Evolutionary conservation across 2,888 invertebrate genomes (phyloP).

Genomic region (Ischnura elegans): DNA sequence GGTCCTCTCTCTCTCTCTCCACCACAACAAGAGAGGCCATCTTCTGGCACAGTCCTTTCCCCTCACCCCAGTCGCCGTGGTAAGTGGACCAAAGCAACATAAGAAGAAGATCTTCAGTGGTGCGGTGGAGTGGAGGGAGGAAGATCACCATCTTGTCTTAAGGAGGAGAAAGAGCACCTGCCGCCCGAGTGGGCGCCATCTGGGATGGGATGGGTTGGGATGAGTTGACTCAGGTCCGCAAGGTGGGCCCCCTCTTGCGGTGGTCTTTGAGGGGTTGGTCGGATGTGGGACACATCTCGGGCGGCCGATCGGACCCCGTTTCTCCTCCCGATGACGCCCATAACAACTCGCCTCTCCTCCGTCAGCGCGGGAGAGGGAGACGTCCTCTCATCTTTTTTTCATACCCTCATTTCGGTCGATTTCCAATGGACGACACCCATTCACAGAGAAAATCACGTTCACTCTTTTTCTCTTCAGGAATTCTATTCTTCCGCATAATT

Average conservation of each 20-base stretch:
- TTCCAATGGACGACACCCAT: neutral
- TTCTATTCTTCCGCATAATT: neutral
- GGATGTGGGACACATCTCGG: neutral
- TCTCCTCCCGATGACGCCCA: neutral
- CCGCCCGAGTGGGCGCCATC: neutral
- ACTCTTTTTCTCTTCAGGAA: neutral
- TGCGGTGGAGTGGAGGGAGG: neutral
- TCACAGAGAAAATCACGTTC: neutral
- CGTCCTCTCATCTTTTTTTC: neutral
- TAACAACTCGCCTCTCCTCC: conserved; percentile 23
- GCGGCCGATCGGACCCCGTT: neutral
- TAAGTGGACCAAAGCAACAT: conserved; percentile 16
- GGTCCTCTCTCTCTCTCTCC: neutral
- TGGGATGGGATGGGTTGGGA: neutral
- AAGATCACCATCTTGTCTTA: too few species aligned
- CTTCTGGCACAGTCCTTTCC: neutral
- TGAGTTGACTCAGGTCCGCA: neutral
- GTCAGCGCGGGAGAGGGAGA: too few species aligned
- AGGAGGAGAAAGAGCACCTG: neutral
- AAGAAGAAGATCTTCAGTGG: neutral
- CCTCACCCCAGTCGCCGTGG: neutral
- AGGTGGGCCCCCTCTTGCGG: neutral
- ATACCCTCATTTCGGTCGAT: conserved; percentile 29
- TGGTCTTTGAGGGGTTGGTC: neutral
- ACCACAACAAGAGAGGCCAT: too few species aligned